These are phyloP conservation scores for Nixonia krombeini DNA, from an alignment of 1,140 invertebrate genomes.

Conservation along the genomic window DNA sequence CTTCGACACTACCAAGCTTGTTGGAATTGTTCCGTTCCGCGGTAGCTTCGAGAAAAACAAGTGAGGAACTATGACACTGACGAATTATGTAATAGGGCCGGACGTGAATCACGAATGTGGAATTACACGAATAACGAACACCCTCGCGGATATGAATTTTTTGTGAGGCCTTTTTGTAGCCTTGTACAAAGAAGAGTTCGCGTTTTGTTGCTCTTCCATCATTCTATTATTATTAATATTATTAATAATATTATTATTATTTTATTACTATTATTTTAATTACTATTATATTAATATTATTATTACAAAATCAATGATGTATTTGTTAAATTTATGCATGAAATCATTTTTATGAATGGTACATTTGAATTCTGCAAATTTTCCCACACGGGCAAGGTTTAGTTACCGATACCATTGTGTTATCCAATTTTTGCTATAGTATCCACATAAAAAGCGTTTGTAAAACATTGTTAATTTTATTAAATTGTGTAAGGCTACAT, in stretches of 20 bases:
- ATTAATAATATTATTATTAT: too few relatives aligned
- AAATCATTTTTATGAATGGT: too few relatives aligned
- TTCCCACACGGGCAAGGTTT: too few relatives aligned
- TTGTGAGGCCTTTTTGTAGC: conserved; percentile 1
- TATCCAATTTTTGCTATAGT: too few relatives aligned
- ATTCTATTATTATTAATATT: conserved; percentile 13
- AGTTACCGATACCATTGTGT: too few relatives aligned
- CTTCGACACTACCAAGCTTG: too few relatives aligned
- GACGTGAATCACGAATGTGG: conserved; percentile 16
- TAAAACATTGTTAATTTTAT: too few relatives aligned
- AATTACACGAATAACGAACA: conserved; percentile 12
- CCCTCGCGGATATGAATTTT: not conserved
- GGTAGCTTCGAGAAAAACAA: conserved; percentile 6
- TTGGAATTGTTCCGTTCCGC: conserved; percentile 19
- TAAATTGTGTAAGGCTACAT: too few relatives aligned
- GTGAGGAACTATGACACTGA: conserved; percentile 17
- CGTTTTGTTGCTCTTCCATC: conserved; percentile 32
- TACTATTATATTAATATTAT: not conserved
- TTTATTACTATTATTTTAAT: too few relatives aligned
- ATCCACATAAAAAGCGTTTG: too few relatives aligned
- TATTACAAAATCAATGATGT: not conserved
- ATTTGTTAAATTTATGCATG: not conserved
- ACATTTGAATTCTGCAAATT: too few relatives aligned
- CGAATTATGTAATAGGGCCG: not conserved
- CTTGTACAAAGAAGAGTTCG: conserved; percentile 38